Base-by-base conservation (phyloP, 2,888 invertebrate genomes). In the Xestia ashworthii region DNA sequence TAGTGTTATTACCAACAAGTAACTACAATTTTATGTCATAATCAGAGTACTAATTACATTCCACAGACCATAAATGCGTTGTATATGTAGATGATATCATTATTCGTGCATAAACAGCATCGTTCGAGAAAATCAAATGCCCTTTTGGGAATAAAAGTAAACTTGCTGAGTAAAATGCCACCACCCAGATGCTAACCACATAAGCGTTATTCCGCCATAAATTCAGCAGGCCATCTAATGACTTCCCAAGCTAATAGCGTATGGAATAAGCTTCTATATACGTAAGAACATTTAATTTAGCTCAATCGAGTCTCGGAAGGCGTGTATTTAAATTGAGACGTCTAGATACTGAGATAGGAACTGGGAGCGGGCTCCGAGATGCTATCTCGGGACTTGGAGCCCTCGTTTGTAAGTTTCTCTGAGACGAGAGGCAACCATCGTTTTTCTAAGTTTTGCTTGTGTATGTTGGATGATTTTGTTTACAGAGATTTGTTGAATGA, bases 251-350 rank as follows among this genome's bases (percentile, higher is more conserved):
- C 76, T 88, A 80, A 88, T 88, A 88, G 82, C 81, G 75, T 81
- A 81, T 82, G 82, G 80, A 82, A 87, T 88, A 86, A 83, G 86
- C 83, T 86, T 82, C 77, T 89, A 81, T 83, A 85, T 85, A 85
- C 74, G 82, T 84, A 84, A 76, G 81, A 83, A 85, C 88, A 88
- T 90, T 91, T 90, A 91, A 91, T 90, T 91, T 90, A 90, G 89
- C 89, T 89, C 88, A 89, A 90, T 90, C 87, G 88, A 89, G 89
- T 88, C 87, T 85, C 84, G 78, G 84, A 82, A 87, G 89, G 88
- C 85, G 88, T 88, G 91, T 92, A 95, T 95, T 95, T 94, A 95
- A 95, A 95, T 95, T 92, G 95, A 96, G 95, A 95, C 93, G 95
- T 95, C 93, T 89, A 94, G 95, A 95, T 94, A 90, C 78, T 65